These are phyloP conservation scores for Notocelia uddmanniana DNA, from an alignment of 2,888 invertebrate genomes.

Conservation along the genomic window DNA sequence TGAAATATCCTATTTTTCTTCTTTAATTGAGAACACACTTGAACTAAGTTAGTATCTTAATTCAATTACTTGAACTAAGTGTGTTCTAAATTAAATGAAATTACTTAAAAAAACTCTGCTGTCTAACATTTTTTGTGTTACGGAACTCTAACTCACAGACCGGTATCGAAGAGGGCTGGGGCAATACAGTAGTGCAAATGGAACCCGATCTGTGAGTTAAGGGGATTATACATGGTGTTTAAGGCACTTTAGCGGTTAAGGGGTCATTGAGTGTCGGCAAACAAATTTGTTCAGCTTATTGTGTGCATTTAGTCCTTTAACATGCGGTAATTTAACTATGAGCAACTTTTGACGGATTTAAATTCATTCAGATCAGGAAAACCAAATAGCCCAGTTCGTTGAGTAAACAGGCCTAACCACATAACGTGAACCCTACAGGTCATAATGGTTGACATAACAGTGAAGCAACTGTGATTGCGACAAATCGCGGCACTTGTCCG, in stretches of 20 bases:
- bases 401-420: conserved; percentile 5
- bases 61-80: no score
- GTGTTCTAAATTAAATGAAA: no score
- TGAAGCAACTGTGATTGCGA: conserved; percentile 35
- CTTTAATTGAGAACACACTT: no score
- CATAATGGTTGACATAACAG: conserved; percentile 35
- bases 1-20: no score
- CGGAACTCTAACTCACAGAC: conserved; percentile 48
- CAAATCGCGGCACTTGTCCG: conserved; percentile 34
- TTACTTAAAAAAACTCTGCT: neutral
- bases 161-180: conserved; percentile 59
- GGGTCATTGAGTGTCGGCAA: conserved; percentile 30
- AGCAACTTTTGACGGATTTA: neutral
- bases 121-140: neutral
- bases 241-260: conserved; percentile 38
- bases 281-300: conserved; percentile 31
- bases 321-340: neutral
- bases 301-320: neutral
- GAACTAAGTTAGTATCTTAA: no score
- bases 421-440: conserved; percentile 22
- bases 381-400: neutral
- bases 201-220: conserved; percentile 71
- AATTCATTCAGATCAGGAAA: neutral
- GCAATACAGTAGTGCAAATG: conserved; percentile 76
- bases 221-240: conserved; percentile 66